Base-by-base conservation (phyloP, 2,888 invertebrate genomes). In the Polylopha cassiicola region DNA sequence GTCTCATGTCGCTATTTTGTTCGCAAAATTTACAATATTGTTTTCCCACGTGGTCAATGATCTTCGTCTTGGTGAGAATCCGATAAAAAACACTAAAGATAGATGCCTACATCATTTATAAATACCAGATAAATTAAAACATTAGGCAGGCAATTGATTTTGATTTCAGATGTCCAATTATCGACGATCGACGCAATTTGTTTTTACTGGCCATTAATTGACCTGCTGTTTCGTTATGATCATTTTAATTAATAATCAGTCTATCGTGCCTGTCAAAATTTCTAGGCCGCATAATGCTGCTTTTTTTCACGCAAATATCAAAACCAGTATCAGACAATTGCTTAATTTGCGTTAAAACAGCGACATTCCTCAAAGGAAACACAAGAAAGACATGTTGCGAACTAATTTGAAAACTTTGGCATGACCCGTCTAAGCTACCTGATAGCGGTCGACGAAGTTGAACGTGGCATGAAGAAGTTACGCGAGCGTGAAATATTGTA, bases 341-440 rank as follows among this genome's bases (percentile, higher is more conserved):
- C 36, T 3, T 13, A 17, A 38, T n/a, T 18, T 16, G 29, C 18
- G 28, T 37, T 29, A 23, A 21, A 29, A 38, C n/a, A 28, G 4
- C 4, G 4, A 17, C 26, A 22, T 23, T 57, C 58, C 56, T 55
- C 51, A 53, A 56, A 58, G 58, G 57, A 58, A 46, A 56, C 58
- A 63, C 57, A 61, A 59, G 53, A 51, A 55, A 53, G 53, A 39
- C 61, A 63, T 65, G 58, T 67, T 64, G 57, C 58, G 69, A 73
- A 69, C 59, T 68, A 70, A 78, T 79, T 75, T 72, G 50, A 73
- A 73, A 77, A 77, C 69, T 77, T 78, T 74, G 70, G 72, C 71
- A 68, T 63, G 65, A 44, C 65, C 63, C 68, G 62, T 67, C 48
- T 52, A 47, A 29, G 42, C 29, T 70, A 74, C 74, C 77, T 76